phyloP scores from a whole-genome alignment of 2,113 vertebrate genomes.

The Trinectes maculatus region DNA sequence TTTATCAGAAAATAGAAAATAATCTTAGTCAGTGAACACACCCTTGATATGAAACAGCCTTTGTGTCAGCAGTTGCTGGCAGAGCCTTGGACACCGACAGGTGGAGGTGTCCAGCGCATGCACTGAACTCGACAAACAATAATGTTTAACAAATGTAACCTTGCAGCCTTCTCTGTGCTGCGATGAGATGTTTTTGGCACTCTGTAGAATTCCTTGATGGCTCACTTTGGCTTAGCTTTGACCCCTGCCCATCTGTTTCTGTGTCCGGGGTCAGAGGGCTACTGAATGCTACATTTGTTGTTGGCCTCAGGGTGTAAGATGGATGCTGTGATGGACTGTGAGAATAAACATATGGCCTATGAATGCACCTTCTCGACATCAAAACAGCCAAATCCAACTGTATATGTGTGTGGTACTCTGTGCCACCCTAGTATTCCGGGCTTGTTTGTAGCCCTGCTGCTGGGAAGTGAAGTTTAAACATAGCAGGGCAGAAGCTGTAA shows the following conservation, averaged over 20 bases:
- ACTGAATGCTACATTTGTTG: slow-evolving; percentile 50
- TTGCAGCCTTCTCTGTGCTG: slow-evolving; percentile 46
- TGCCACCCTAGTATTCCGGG: slow-evolving; percentile 19
- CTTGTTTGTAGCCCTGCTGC: slow-evolving; percentile 27
- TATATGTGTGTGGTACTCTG: neutral
- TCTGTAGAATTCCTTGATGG: slow-evolving; percentile 41
- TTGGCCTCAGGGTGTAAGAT: slow-evolving; percentile 49
- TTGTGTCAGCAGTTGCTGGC: slow-evolving; percentile 8
- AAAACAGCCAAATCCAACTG: slow-evolving; percentile 24
- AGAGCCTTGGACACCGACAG: slow-evolving; percentile 45
- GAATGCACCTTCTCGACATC: slow-evolving; percentile 19
- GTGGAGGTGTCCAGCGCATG: slow-evolving; percentile 52
- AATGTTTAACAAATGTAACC: slow-evolving; percentile 75
- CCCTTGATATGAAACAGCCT: slow-evolving; percentile 32
- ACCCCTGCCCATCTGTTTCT: slow-evolving; percentile 53
- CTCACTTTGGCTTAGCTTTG: slow-evolving; percentile 6
- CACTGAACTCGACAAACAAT: slow-evolving; percentile 47
- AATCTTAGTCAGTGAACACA: slow-evolving; percentile 9
- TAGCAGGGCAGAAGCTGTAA: slow-evolving; percentile 49
- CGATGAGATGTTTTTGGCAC: slow-evolving; percentile 55
- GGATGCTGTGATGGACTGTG: slow-evolving; percentile 37
- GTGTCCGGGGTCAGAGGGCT: slow-evolving; percentile 45
- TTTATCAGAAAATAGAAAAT: slow-evolving; percentile 9
- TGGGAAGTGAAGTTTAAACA: slow-evolving; percentile 66
- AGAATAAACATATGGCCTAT: slow-evolving; percentile 1